Conservation (phyloP, 1,140 invertebrate species). For the Micrasema minimum region DNA sequence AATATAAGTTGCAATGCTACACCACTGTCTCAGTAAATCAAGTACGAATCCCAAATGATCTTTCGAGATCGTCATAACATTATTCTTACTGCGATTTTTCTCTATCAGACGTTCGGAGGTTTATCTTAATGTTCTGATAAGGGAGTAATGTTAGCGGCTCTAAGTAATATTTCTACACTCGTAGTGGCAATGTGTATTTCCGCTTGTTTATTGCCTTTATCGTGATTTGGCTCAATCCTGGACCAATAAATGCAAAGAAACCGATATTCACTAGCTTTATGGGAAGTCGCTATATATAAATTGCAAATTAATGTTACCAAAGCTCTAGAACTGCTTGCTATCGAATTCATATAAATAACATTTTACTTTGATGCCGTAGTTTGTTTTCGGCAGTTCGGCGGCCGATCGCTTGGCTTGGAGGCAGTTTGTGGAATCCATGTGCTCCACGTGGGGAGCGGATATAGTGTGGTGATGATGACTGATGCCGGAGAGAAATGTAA, state of each 20-base stretch:
- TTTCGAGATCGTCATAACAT: conserved; percentile 23
- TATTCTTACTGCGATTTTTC: conserved; percentile 20
- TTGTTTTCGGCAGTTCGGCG: too few species aligned
- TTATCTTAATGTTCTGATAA: conserved; percentile 39
- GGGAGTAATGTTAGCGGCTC: conserved; percentile 12
- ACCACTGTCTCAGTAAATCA: neutral
- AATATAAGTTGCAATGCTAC: too few species aligned
- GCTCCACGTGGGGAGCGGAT: too few species aligned
- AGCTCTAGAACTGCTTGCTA: too few species aligned
- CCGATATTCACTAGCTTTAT: neutral
- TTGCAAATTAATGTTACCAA: too few species aligned
- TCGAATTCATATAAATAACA: too few species aligned
- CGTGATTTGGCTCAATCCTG: conserved; percentile 23
- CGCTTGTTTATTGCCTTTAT: conserved; percentile 36
- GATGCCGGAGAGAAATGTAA: too few species aligned
- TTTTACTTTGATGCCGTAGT: too few species aligned
- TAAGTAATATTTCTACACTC: too few species aligned
- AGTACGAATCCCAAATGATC: conserved; percentile 6
- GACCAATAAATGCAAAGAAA: conserved; percentile 30
- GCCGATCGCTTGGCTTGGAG: too few species aligned
- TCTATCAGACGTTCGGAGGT: conserved; percentile 22
- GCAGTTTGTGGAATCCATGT: too few species aligned
- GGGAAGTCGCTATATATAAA: neutral
- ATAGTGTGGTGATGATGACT: too few species aligned
- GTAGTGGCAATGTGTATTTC: conserved; percentile 30